phyloP scores from a whole-genome alignment of 2,113 vertebrate species.

The zebrafish (Danio rerio) region DNA sequence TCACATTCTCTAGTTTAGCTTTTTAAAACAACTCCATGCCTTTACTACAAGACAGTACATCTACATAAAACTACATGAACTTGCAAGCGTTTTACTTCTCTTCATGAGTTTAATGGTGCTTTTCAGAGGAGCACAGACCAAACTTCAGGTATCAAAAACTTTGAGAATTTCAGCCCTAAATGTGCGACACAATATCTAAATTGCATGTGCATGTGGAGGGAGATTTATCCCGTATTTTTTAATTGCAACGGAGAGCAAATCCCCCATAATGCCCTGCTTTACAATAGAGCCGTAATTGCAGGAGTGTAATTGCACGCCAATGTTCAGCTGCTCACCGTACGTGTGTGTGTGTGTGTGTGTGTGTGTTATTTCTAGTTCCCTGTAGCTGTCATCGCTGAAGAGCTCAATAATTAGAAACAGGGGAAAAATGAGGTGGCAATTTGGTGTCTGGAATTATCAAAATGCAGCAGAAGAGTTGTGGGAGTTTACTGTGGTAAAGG shows the following conservation, averaged over 20 bases:
- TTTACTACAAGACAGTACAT: no score
- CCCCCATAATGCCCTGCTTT: constrained; percentile 76
- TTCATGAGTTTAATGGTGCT: no score
- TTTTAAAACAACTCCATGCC: no score
- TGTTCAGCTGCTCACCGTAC: constrained; percentile 58
- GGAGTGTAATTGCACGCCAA: constrained; percentile 82
- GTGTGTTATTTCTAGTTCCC: constrained; percentile 58
- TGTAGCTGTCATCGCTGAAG: constrained; percentile 76
- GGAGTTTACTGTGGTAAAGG: not conserved
- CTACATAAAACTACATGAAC: no score
- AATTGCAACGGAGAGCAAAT: constrained; percentile 78
- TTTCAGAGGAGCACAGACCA: not conserved
- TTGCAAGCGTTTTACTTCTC: no score
- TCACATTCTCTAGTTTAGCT: no score
- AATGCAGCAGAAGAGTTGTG: constrained; percentile 80
- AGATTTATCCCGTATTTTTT: constrained; percentile 75
- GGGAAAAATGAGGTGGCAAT: constrained; percentile 78
- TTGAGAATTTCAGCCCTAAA: not conserved
- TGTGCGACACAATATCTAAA: constrained; percentile 1
- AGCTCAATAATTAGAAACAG: constrained; percentile 81
- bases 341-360: constrained; percentile 29
- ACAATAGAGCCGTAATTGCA: constrained; percentile 83
- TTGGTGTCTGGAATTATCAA: constrained; percentile 82
- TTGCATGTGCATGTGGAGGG: constrained; percentile 32
- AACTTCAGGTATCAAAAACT: constrained; percentile 8